Percentiles rank a stretch among this genome's conserved stretches.
Evolutionary conservation across 35 echinoderm and acorn worm species (phyloP).

Genomic region (Chiridota heheva): DNA sequence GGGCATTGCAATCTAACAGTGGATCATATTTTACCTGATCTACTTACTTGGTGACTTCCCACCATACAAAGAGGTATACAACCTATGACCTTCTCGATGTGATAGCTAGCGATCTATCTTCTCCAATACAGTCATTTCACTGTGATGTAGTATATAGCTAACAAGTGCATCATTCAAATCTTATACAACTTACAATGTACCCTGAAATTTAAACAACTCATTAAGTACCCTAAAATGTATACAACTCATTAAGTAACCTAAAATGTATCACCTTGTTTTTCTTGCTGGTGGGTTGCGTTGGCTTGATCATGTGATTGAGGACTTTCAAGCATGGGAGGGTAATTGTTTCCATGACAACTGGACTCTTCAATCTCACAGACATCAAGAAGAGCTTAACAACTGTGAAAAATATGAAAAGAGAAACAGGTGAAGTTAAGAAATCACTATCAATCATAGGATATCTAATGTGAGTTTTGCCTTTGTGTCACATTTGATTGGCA

Average conservation of each 20-base stretch:
- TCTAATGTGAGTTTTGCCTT: no score
- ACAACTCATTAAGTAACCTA: background rate
- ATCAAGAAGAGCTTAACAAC: constrained; percentile 96
- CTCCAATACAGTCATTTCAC: no score
- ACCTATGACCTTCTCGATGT: no score
- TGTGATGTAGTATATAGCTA: no score
- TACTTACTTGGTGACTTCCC: no score
- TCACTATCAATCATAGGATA: no score
- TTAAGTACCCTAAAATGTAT: background rate
- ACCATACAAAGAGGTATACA: no score
- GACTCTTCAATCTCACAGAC: constrained; percentile 86
- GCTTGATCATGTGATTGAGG: constrained; percentile 91
- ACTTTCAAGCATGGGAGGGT: constrained; percentile 94
- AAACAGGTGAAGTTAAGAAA: no score
- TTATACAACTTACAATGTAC: background rate
- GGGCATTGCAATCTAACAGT: no score
- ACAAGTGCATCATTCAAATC: background rate
- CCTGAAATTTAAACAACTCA: background rate
- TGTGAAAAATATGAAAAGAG: constrained; percentile 28
- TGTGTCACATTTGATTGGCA: no score
- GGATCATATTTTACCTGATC: no score
- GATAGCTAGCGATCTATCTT: no score
- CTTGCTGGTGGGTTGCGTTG: constrained; percentile 85
- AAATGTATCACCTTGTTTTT: constrained; percentile 83
- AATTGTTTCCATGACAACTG: constrained; percentile 98